Evolutionary conservation across 2,113 vertebrate species (phyloP), one percentile per base, ranked within the genome.

Genomic region (Zosterops borbonicus): DNA sequence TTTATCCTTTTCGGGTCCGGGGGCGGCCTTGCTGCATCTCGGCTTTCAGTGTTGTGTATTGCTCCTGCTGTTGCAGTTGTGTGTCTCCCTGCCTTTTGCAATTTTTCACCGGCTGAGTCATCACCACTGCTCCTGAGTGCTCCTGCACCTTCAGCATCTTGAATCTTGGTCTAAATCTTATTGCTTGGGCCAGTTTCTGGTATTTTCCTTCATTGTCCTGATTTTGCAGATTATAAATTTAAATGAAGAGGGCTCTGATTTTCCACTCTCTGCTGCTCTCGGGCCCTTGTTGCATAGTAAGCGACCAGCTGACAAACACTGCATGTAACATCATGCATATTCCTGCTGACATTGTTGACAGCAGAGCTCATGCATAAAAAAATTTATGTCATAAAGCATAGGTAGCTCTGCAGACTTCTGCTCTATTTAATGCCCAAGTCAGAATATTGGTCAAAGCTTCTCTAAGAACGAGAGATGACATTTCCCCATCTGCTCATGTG

Each of bases 331-430:
- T 96, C 90, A 83, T 94, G 85, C 88, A 78, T 96, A 95, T 96
- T 93, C 81, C 85, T 89, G 79, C 90, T 95, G 88, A 94, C 87
- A 55, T 75, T 90, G 90, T 90, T 96, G 90, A 93, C 92, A 92
- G 92, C 85, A 90, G 95, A 95, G 85, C 93, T 96, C 94, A 96
- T 95, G 94, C 82, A 96, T 94, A 63, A 96, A 94, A 89, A 92
- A 90, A 80, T 12, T 19, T 21, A 79, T 41, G 87, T 76, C 67
- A 70, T 93, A 92, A 93, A 96, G 79, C 64, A 68, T 70, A 96
- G 90, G 95, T 96, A 97, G 74, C 49, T 90, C 58, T 60, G 58
- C 53, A 71, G 93, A 92, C 90, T 97, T 96, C 95, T 97, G 94
- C 95, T 95, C 94, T 96, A 94, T 95, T 96, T 96, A 95, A 73